phyloP scores from a whole-genome alignment of 2,888 invertebrate species.

The Mechanitis messenoides region DNA sequence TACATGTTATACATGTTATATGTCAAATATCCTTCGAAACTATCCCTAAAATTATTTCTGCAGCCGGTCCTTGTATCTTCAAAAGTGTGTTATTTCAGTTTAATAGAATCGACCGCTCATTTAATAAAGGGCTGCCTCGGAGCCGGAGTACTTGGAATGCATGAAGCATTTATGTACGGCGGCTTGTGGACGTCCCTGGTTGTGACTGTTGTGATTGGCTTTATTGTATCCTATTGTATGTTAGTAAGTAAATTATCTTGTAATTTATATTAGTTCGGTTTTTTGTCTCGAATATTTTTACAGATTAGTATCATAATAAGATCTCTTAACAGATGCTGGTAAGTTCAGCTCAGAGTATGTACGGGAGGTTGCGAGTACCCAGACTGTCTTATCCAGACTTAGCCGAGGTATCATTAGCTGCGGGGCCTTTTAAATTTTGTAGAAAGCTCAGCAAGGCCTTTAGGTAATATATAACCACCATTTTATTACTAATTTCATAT shows the following conservation, averaged over 20 bases:
- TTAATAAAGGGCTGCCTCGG: constrained; percentile 56
- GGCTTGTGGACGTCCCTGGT: constrained; percentile 54
- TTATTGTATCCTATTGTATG: constrained; percentile 45
- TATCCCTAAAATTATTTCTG: not conserved
- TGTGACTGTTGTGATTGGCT: constrained; percentile 39
- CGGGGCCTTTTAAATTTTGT: constrained; percentile 39
- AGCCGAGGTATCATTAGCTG: constrained; percentile 49
- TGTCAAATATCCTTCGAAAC: too few species aligned
- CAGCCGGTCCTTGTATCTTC: not conserved
- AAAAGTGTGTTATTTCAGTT: constrained; percentile 33
- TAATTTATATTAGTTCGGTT: not conserved
- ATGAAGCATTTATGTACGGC: constrained; percentile 57
- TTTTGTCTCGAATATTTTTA: not conserved
- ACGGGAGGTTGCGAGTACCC: constrained; percentile 44
- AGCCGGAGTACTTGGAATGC: constrained; percentile 54
- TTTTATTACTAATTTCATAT: not conserved
- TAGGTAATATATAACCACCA: constrained; percentile 14
- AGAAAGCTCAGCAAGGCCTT: constrained; percentile 38
- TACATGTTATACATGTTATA: too few species aligned
- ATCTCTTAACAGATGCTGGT: constrained; percentile 46
- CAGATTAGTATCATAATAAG: not conserved
- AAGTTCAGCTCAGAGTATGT: constrained; percentile 53
- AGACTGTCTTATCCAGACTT: constrained; percentile 54
- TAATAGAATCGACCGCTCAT: constrained; percentile 50
- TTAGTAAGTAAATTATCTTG: constrained; percentile 40